Base-by-base conservation (phyloP, 2,113 vertebrate genomes). In the Muscicapa adusta region DNA sequence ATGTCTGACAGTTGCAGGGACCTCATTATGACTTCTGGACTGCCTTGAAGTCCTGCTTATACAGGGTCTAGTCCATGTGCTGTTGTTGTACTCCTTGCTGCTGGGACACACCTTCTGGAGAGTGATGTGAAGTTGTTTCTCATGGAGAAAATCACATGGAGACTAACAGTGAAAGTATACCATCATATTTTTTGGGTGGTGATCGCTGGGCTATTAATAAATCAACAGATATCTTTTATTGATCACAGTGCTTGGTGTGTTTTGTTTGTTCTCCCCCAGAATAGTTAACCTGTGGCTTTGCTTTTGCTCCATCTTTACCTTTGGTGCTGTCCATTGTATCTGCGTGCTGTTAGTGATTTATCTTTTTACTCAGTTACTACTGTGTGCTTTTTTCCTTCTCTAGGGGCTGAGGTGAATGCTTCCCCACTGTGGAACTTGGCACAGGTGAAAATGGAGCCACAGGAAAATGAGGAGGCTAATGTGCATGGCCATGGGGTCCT, bases 361-460 rank as follows among this genome's bases (percentile, higher is more conserved):
- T 40, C n/a, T 48, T 83, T 87, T 87, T 67, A 23, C 23, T 72
- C 20, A 8, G 9, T 77, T 67, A 83, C 47, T 58, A 10, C 36
- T 23, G 15, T 78, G 34, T 84, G 15, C 28, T 88, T 93, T 91
- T 78, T 78, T 91, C 31, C 74, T 23, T 92, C 62, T 93, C 19
- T 83, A 99, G 99, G 98, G 74, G 95, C 98, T 28, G 98, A 98
- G 33, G 98, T 98, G 76, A 99, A 98, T 96, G 98, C 98, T 96
- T 99, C 99, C 22, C 99, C 99, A 1, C 97, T 99, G 78, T 99
- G 99, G 99, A 99, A 98, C 79, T 93, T 99, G 94, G 91, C 98
- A 7, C 99, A 99, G 36, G 99, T 99, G 4, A 99, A 99, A 96
- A 99, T 99, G 98, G 99, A 99, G 88, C 99, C 99, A 2, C 99